Evolutionary conservation across 2,797 vertebrate species (phyloP).

Genomic region (Allobates femoralis): DNA sequence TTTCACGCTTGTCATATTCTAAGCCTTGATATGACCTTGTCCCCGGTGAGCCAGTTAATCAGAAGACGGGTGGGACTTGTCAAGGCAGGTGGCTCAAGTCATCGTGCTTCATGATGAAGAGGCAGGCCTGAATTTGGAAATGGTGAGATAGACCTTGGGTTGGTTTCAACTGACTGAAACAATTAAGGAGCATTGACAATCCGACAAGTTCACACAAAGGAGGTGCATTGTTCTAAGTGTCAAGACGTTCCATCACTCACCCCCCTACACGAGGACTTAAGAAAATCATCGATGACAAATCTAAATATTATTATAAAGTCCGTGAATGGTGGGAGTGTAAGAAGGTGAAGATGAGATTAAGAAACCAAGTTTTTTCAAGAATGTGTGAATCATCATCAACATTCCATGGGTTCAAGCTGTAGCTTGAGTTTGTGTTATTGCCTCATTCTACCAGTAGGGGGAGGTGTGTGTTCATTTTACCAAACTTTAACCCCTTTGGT

Average conservation of each 20-base stretch:
- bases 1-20: not conserved
- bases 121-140: not conserved
- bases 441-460: slow-evolving; percentile 29
- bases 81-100: slow-evolving; percentile 22
- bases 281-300: slow-evolving; percentile 9
- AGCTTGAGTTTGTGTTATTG: not conserved
- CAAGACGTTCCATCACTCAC: not conserved
- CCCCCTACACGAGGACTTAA: not conserved
- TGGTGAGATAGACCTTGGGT: slow-evolving; percentile 22
- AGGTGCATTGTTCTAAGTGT: slow-evolving; percentile 26
- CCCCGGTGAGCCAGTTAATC: not conserved
- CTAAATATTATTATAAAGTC: slow-evolving; percentile 35
- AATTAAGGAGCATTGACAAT: slow-evolving; percentile 20
- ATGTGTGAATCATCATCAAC: not conserved
- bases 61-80: slow-evolving; percentile 7
- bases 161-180: slow-evolving; percentile 23
- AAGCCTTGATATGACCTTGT: not conserved
- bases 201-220: slow-evolving; percentile 12
- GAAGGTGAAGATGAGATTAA: slow-evolving; percentile 10
- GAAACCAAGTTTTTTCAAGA: not conserved
- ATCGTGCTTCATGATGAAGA: slow-evolving; percentile 3
- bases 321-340: slow-evolving; percentile 2
- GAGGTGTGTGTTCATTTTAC: slow-evolving; percentile 12
- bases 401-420: not conserved
- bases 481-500: not conserved